Evolutionary conservation across 1,140 invertebrate genomes (phyloP).

Genomic region (Holotrichia oblita): DNA sequence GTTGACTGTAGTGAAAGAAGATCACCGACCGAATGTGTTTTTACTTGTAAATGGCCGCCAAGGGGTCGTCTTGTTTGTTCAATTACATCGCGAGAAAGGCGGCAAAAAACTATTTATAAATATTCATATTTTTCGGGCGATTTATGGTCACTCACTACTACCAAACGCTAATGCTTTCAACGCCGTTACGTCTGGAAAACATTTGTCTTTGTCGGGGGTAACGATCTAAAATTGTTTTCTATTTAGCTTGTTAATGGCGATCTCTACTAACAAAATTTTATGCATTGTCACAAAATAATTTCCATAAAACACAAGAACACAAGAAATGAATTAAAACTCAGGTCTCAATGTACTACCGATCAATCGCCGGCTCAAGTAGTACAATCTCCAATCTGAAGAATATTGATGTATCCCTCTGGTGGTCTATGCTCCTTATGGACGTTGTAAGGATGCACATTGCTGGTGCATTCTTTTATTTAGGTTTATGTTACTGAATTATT

Average conservation of each 20-base stretch:
- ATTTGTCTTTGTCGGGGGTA: slow-evolving; percentile 8
- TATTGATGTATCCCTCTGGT: too few relatives aligned
- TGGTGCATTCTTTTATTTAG: too few relatives aligned
- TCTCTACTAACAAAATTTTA: slow-evolving; percentile 5
- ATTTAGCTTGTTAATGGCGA: neutral
- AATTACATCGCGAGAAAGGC: slow-evolving; percentile 31
- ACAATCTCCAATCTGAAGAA: too few relatives aligned
- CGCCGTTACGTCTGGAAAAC: neutral
- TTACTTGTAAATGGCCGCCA: slow-evolving; percentile 27
- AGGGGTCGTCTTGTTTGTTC: slow-evolving; percentile 21
- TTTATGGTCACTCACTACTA: neutral
- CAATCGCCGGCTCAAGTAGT: too few relatives aligned
- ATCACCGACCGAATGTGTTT: slow-evolving; percentile 30
- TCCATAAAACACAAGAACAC: too few relatives aligned
- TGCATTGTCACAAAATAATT: neutral
- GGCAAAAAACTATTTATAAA: slow-evolving; percentile 33
- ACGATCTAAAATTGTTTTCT: slow-evolving; percentile 32
- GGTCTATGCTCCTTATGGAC: too few relatives aligned
- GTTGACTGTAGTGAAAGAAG: slow-evolving; percentile 16
- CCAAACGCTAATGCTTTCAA: slow-evolving; percentile 1
- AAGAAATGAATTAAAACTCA: too few relatives aligned
- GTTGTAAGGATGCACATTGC: too few relatives aligned
- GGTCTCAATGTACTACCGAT: too few relatives aligned
- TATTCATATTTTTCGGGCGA: slow-evolving; percentile 31
- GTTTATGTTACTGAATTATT: too few relatives aligned